Evolutionary conservation across 2,113 vertebrate genomes (phyloP), one percentile per base, ranked within the genome.

Genomic region (Nibea coibor): DNA sequence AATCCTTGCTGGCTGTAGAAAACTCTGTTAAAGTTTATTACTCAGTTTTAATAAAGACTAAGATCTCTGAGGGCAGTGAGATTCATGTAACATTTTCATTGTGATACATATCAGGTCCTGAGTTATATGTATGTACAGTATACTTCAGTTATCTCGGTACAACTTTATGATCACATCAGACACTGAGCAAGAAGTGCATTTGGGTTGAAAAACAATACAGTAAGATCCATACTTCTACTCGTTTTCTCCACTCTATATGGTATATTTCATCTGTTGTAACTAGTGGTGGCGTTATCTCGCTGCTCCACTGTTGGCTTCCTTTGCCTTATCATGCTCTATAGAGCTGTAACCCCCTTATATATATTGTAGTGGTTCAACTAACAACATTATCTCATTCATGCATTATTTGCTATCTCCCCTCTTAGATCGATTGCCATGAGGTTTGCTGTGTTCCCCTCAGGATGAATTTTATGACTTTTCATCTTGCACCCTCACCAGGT

Each of bases 101-200:
- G 12, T 11, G 31, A 68, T 65, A 51, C 39, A 24, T 16, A 50
- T 59, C 42, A n/a, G 2, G 16, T 47, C 50, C 11, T 66, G 22
- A 69, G 20, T n/a, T 19, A 15, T 35, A 26, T 57, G 63, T 9
- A 35, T 56, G 56, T 58, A 22, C 24, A 58, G 56, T 58, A 22
- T 35, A 58, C 64, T 79, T 24, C 5, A 22, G n/a, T n/a, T 39
- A 77, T 84, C 66, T 77, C 65, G 67, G n/a, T 63, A 59, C 42
- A 70, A 66, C 56, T 67, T 35, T 59, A 76, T 87, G 59, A 62
- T 58, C 64, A 56, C 45, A 72, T 75, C 68, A 59, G 62, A 70
- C 71, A 80, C n/a, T 1, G 4, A 73, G 54, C 75, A 24, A 61
- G n/a, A 39, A 31, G 39, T 43, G 66, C 20, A 47, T 71, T 66